phyloP scores from a whole-genome alignment of 2,888 invertebrate species.

The Trichogramma dendrolimi region DNA sequence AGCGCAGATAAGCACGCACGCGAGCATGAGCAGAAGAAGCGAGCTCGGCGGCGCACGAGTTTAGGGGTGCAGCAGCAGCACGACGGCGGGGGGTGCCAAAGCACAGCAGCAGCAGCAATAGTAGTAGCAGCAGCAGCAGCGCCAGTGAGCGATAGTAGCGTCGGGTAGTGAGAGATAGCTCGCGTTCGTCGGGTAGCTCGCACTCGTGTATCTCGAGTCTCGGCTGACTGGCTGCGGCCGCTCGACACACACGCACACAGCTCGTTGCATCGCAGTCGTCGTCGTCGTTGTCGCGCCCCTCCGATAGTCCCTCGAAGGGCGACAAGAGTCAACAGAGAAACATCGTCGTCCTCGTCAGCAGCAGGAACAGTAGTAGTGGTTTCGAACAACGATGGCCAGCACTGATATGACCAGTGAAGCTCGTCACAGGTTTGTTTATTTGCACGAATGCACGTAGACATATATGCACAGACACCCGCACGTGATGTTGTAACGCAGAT shows the following conservation, averaged over 20 bases:
- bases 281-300: too few species aligned
- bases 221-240: too few species aligned
- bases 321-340: too few species aligned
- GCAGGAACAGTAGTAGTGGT: not conserved
- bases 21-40: too few species aligned
- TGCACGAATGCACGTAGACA: not conserved
- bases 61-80: too few species aligned
- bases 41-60: too few species aligned
- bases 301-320: too few species aligned
- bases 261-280: too few species aligned
- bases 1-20: too few species aligned
- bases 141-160: not conserved
- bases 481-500: not conserved
- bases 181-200: too few species aligned
- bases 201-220: too few species aligned
- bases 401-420: conserved; percentile 19
- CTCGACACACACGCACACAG: too few species aligned
- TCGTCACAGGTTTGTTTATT: conserved; percentile 19
- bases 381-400: conserved; percentile 6
- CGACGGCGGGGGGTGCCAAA: not conserved
- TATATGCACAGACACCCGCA: not conserved
- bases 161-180: not conserved
- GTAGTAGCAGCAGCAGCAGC: not conserved
- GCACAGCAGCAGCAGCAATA: not conserved
- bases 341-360: not conserved